Evolutionary conservation across 64 coral and sea anemone genomes (phyloP).

Genomic region (Stichodactyla mertensii): DNA sequence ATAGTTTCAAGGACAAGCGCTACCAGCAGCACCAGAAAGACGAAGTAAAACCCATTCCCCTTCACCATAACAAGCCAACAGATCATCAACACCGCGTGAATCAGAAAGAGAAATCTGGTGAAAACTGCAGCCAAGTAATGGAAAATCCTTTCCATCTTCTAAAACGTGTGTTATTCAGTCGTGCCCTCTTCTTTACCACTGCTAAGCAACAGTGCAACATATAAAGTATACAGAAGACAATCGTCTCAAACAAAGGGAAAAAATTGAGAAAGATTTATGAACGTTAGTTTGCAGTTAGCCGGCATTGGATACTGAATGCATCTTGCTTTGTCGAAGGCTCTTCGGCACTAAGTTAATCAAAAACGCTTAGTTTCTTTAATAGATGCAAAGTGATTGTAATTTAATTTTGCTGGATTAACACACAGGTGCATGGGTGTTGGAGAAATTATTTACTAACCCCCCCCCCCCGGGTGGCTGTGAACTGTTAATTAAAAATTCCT

Average conservation of each 20-base stretch:
- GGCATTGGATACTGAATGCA: too few relatives aligned
- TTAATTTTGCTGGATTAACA: too few relatives aligned
- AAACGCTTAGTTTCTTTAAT: too few relatives aligned
- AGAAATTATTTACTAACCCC: neutral
- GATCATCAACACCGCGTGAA: constrained; percentile 79
- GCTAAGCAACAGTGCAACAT: neutral
- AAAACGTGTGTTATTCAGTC: neutral
- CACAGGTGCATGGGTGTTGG: neutral
- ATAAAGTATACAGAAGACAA: neutral
- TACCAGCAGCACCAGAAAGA: constrained; percentile 58
- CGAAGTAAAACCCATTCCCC: constrained; percentile 52
- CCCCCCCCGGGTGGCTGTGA: neutral
- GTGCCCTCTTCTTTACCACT: neutral
- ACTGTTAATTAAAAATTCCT: neutral
- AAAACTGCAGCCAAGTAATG: constrained; percentile 89
- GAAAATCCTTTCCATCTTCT: constrained; percentile 82
- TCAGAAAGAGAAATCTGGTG: constrained; percentile 67
- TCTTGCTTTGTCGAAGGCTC: too few relatives aligned
- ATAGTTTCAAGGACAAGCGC: constrained; percentile 74
- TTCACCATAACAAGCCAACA: constrained; percentile 82
- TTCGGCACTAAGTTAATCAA: too few relatives aligned
- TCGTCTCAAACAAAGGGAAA: too few relatives aligned
- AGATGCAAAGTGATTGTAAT: neutral
- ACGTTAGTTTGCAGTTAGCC: too few relatives aligned
- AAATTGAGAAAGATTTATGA: too few relatives aligned